Conservation (phyloP, 2,888 invertebrate genomes). For the Syritta pipiens region DNA sequence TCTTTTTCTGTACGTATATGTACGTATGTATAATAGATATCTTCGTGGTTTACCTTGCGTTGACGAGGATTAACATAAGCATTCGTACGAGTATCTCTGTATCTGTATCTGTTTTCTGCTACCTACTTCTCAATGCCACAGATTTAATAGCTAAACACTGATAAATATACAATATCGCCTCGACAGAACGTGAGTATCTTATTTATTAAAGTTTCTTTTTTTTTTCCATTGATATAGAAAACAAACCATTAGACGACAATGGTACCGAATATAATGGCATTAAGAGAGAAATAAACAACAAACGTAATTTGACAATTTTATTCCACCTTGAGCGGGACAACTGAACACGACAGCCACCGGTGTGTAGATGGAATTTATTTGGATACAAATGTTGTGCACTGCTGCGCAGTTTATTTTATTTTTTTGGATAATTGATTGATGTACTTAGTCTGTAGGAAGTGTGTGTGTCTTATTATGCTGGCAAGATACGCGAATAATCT, state of each 20-base stretch:
- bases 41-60: constrained; percentile 19
- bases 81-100: background rate
- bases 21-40: background rate
- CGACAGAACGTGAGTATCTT: constrained; percentile 44
- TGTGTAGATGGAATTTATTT: background rate
- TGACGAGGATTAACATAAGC: constrained; percentile 30
- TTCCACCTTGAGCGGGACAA: constrained; percentile 53
- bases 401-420: constrained; percentile 57
- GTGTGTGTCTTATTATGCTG: constrained; percentile 47
- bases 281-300: constrained; percentile 40
- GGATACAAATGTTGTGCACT: constrained; percentile 47
- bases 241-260: constrained; percentile 56
- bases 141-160: constrained; percentile 34
- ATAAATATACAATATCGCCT: constrained; percentile 32
- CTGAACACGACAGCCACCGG: constrained; percentile 12
- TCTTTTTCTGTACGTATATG: background rate
- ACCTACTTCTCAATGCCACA: constrained; percentile 41
- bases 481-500: constrained; percentile 20
- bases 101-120: background rate
- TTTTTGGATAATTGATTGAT: constrained; percentile 56
- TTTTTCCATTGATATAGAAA: constrained; percentile 15
- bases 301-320: constrained; percentile 63
- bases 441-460: constrained; percentile 42
- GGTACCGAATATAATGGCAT: constrained; percentile 51
- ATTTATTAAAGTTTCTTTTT: constrained; percentile 25